Evolutionary conservation across 2,797 vertebrate genomes (phyloP), one percentile per base, ranked within the genome.

Genomic region (Acipenser oxyrinchus): DNA sequence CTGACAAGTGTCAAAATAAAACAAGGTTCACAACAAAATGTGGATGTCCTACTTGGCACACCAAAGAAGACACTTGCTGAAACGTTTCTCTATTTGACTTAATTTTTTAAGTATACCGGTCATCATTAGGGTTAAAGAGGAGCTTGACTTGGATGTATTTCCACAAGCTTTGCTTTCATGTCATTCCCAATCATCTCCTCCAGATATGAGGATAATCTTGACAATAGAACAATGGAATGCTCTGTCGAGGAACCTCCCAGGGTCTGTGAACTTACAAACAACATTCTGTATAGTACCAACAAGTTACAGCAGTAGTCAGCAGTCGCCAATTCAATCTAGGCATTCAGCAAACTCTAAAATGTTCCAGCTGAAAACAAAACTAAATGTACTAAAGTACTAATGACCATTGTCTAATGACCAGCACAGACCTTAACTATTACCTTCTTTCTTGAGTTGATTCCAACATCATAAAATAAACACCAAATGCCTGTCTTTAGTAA

Each of bases 371-470:
- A 37, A 37, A 37, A 37, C 37, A 37, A 37, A 37, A 37, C 37
- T 18, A 18, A 18, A 18, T 18, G 18, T 18, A 18, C 18, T 18
- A 18, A 37, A 37, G 37, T 37, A 37, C 12, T 58, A n/a, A 7
- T 11, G 55, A 58, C 6, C 7, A 58, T 9, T 9, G 52, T 53
- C 52, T 53, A 37, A 37, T n/a, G 55, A n/a, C 55, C 55, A 7
- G 12, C 55, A 11, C 55, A 58, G 55, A 58, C 55, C 55, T n/a
- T 13, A 58, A 13, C 12, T 7, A 58, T 58, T 58, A 58, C 55
- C 55, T 58, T 58, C 55, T 58, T 58, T 11, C 55, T 58, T 58
- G 55, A 58, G 12, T n/a, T 6, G 55, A 58, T n/a, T n/a, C 55
- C 10, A 58, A 7, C 15, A 58, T 11, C 12, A 58, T 58, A 58